Evolutionary conservation across 2,888 invertebrate genomes (phyloP), one percentile per base, ranked within the genome.

Genomic region (Amiota mariae): DNA sequence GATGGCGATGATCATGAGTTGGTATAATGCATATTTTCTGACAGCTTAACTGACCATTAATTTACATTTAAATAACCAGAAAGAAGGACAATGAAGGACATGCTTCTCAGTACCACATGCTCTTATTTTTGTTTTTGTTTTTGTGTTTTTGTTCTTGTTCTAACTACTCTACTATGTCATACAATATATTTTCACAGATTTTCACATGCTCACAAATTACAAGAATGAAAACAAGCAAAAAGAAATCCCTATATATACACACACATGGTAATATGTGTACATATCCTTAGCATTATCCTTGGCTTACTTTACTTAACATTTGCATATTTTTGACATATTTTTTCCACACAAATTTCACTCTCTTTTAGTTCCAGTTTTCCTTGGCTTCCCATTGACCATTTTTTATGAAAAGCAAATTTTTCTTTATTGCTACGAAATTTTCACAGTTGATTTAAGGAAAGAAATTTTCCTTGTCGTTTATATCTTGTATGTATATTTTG

Each of bases 21-120:
- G 36, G 36, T 36, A 36, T 36, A 36, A 36, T 36, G 36, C 36
- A 59, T 20, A 59, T 59, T 73, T 75, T 75, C 79, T 81, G 86
- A 81, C 86, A 85, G 80, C 82, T 86, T 82, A 85, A 85, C 86
- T 86, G 85, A 80, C 85, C 85, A 85, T 85, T 82, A 81, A 85
- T 85, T 85, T 85, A 78, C 85, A 85, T 85, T 80, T 79, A 81
- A 80, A 85, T 82, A 71, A 72, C 71, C 36, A 36, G 36, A 36
- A 36, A 59, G 68, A 72, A 56, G 66, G 54, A 71, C 46, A 73
- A 46, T 8, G 70, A 18, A 64, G 57, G 79, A 77, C 72, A 75
- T 36, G 8, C 36, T 36, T 6, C 66, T 75, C 48, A 66, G 59
- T 73, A 48, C 59, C 67, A 73, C 57, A 64, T 73, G 74, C 75